Base-by-base conservation (phyloP, 2,888 invertebrate species). In the Limnephilus marmoratus region DNA sequence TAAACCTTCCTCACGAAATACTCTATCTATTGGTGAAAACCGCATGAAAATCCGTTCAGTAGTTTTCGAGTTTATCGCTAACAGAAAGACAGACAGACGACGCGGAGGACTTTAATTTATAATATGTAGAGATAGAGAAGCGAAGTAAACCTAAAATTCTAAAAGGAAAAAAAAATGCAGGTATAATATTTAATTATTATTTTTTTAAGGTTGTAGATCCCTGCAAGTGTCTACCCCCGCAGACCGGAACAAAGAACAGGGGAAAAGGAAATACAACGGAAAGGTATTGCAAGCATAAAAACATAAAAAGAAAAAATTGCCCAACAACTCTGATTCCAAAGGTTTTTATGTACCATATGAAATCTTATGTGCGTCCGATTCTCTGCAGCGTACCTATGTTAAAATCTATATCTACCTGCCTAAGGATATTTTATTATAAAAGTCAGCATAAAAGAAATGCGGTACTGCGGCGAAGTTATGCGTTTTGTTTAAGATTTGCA, bases 211-310 rank as follows among this genome's bases (percentile, higher is more conserved):
- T 85, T 53, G 13, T 29, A 49, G 15, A 81, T 82, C 41, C 68
- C 81, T 83, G 41, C 18, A 45, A 34, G 81, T 37, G 90, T 80
- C 41, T 53, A 68, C 34, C 81, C 87, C 87, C 80, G 41, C 81
- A 68, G 34, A 89, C 90, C 90, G 92, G 91, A 90, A 92, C 90
- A 93, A 93, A 91, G 91, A 80, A 86, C 34, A 68, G 68, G 88
- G 82, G 91, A 90, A 68, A 87, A 93, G 93, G 93, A 93, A 93
- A 89, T 92, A 93, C 93, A 93, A 92, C 90, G 89, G 90, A 89
- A 80, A 93, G 90, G 89, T 80, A 91, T 90, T 81, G 85, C 53
- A 68, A 83, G 85, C 91, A 91, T 81, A 91, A 85, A 91, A 85
- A 87, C 49, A 81, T 53, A 53, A 89, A 29, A 91, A n/a, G 45